phyloP scores from a whole-genome alignment of 2,888 invertebrate genomes.

The Corythucha ciliata region DNA sequence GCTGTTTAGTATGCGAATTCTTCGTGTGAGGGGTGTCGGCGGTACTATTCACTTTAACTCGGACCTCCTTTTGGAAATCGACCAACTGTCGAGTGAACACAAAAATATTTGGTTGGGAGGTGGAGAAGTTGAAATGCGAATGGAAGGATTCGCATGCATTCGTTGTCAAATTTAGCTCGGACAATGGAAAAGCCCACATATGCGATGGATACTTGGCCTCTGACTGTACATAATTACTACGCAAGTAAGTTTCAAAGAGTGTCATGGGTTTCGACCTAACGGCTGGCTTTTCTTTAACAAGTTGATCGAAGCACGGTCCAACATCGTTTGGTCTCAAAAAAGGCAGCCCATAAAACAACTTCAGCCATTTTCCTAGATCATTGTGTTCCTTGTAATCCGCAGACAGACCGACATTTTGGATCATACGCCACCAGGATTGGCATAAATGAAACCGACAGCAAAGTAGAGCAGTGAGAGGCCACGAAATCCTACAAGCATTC shows the following conservation, averaged over 20 bases:
- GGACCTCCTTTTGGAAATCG: neutral
- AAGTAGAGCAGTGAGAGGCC: slow-evolving; percentile 20
- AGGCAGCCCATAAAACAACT: slow-evolving; percentile 2
- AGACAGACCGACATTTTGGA: slow-evolving; percentile 19
- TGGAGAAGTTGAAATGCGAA: slow-evolving; percentile 17
- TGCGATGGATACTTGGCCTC: slow-evolving; percentile 14
- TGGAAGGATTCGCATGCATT: slow-evolving; percentile 21
- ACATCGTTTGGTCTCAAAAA: slow-evolving; percentile 10
- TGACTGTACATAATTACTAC: too few species aligned
- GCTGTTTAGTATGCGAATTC: slow-evolving; percentile 5
- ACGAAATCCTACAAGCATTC: slow-evolving; percentile 14
- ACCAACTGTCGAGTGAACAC: neutral
- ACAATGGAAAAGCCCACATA: slow-evolving; percentile 20
- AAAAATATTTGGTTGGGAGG: slow-evolving; percentile 20
- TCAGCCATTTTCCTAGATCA: slow-evolving; percentile 16
- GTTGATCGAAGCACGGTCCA: neutral
- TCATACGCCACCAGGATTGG: slow-evolving; percentile 24
- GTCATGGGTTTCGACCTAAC: slow-evolving; percentile 1
- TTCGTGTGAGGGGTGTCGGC: neutral
- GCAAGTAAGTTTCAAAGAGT: slow-evolving; percentile 15
- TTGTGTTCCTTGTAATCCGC: slow-evolving; percentile 21
- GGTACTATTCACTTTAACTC: neutral
- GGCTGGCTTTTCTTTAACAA: slow-evolving; percentile 6
- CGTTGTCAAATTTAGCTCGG: slow-evolving; percentile 15
- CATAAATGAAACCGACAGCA: slow-evolving; percentile 23